Evolutionary conservation across 2,113 vertebrate species (phyloP).

Genomic region (Megaleporinus macrocephalus): DNA sequence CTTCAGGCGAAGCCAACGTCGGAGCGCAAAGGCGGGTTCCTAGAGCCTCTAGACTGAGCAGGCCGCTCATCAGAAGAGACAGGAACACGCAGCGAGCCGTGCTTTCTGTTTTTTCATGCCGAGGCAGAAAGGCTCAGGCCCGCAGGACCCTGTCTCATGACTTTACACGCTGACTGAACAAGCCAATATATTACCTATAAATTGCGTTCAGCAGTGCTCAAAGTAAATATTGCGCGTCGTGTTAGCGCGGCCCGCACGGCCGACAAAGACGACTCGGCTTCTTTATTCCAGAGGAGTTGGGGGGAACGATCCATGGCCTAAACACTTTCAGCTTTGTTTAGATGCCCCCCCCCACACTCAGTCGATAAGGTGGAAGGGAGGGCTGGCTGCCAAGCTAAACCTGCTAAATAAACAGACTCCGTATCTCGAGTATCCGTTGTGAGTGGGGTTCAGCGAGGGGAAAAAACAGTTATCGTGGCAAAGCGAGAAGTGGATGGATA

Average conservation of each 20-base stretch:
- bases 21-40: not conserved
- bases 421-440: not conserved
- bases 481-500: constrained; percentile 59
- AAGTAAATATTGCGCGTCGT: constrained; percentile 9
- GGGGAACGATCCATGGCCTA: not conserved
- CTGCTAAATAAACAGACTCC: constrained; percentile 40
- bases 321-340: not conserved
- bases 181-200: constrained; percentile 8
- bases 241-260: not conserved
- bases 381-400: constrained; percentile 18
- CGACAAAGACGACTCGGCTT: not conserved
- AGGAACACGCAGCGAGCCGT: not conserved
- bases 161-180: constrained; percentile 17
- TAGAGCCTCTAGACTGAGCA: not conserved
- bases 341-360: not conserved
- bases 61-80: not conserved
- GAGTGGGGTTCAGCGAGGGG: constrained; percentile 46
- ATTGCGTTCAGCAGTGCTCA: not conserved
- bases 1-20: not conserved
- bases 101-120: not conserved
- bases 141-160: not conserved
- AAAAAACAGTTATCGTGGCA: constrained; percentile 33
- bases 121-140: constrained; percentile 25
- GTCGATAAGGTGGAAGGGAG: not conserved
- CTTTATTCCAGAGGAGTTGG: not conserved